These are phyloP conservation scores for Ceriagrion tenellum DNA, from an alignment of 2,888 invertebrate species.

Conservation along the genomic window DNA sequence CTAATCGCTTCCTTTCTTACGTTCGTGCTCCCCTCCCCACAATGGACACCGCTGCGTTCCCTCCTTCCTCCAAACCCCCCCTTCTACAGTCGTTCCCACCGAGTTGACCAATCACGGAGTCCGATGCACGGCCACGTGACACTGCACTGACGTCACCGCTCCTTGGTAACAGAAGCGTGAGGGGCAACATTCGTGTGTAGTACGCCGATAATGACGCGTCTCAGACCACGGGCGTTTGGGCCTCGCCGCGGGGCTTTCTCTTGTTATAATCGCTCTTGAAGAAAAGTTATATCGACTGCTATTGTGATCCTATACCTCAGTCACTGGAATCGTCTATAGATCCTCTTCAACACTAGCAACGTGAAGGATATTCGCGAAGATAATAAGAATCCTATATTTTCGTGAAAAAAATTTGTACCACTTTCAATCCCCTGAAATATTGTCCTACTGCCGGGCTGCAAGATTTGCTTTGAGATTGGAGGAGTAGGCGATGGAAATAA, in stretches of 20 bases:
- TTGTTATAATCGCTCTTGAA: no score
- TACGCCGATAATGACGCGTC: not conserved
- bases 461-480: not conserved
- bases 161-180: conserved; percentile 45
- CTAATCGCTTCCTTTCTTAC: not conserved
- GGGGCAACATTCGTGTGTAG: not conserved
- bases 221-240: not conserved
- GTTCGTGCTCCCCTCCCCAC: not conserved
- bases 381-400: not conserved
- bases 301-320: not conserved
- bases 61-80: not conserved
- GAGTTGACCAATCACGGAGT: not conserved
- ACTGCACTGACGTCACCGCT: not conserved
- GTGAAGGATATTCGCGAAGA: not conserved
- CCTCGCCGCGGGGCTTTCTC: not conserved
- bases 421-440: not conserved
- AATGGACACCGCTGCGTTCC: not conserved
- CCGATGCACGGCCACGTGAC: not conserved
- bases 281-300: not conserved
- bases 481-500: not conserved
- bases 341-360: not conserved
- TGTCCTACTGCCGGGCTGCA: not conserved
- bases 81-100: not conserved
- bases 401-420: not conserved
- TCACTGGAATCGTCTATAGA: not conserved